These are phyloP conservation scores for Sycobia sp. DNA, from an alignment of 1,140 invertebrate genomes.

Conservation along the genomic window DNA sequence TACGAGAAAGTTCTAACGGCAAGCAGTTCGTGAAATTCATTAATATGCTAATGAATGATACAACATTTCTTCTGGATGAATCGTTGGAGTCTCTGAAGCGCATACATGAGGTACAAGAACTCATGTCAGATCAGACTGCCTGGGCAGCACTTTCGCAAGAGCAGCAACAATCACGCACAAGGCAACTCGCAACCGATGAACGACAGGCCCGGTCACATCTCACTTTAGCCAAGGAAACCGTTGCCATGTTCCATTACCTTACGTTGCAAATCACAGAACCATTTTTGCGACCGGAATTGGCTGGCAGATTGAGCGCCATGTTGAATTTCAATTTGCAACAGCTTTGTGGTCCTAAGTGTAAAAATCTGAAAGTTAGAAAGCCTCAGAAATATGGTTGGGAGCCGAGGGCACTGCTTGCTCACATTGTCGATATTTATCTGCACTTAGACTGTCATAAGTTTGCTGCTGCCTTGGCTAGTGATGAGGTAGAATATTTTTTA, in stretches of 20 bases:
- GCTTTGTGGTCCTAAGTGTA: conserved; percentile 96
- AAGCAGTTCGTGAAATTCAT: conserved; percentile 97
- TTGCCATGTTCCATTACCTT: conserved; percentile 97
- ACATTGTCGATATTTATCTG: conserved; percentile 95
- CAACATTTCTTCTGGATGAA: conserved; percentile 96
- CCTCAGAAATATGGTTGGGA: conserved; percentile 97
- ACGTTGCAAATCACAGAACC: conserved; percentile 93
- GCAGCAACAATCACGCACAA: conserved; percentile 76
- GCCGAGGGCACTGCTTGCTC: conserved; percentile 84
- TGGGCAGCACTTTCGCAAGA: conserved; percentile 74
- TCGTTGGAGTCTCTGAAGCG: conserved; percentile 92
- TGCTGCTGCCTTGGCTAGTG: conserved; percentile 84
- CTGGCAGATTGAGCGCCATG: conserved; percentile 94
- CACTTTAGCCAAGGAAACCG: conserved; percentile 92
- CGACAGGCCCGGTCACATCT: conserved; percentile 94
- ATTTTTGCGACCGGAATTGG: conserved; percentile 89
- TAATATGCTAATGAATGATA: conserved; percentile 99
- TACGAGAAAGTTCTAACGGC: conserved; percentile 81
- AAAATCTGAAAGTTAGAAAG: conserved; percentile 94
- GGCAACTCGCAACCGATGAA: conserved; percentile 87
- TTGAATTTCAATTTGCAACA: conserved; percentile 97
- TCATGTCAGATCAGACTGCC: conserved; percentile 73
- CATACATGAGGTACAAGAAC: conserved; percentile 93
- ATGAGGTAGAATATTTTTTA: conserved; percentile 73
- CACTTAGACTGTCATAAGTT: conserved; percentile 93